Base-by-base conservation (phyloP, 1,140 invertebrate genomes). In the Tetraneura akinire region DNA sequence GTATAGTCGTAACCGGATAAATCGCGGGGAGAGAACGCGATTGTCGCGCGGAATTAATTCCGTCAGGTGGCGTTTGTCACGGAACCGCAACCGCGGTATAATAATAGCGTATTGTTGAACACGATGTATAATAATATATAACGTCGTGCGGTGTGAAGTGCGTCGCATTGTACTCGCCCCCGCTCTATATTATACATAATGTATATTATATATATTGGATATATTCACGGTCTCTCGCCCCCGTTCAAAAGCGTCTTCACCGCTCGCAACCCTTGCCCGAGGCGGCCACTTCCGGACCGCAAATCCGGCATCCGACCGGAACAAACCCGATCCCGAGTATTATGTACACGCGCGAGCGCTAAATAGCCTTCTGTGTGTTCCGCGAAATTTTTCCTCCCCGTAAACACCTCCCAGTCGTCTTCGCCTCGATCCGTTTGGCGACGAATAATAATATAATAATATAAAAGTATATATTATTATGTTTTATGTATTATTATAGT, bases 221-320 rank as follows among this genome's bases (percentile, higher is more conserved):
- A 21, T n/a, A 8, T 16, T 23, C 13, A 47, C 42, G 66, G 42
- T 26, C 21, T 18, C 13, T 68, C n/a, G 37, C 18, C 16, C 21
- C 1, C 53, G 53, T 23, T 57, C 53, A 57, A 57, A 57, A 57
- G 53, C 21, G 51, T 14, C 18, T 1, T 1, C n/a, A 0, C n/a
- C 11, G 0, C 21, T 0, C 11, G 21, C 13, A 26, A 21, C 66
- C 21, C 66, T 68, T 26, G 5, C 13, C n/a, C 11, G n/a, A 18
- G n/a, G 32, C 8, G 51, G n/a, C 8, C 37, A 60, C 53, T 57
- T 76, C 73, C 53, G 51, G 73, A 1, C 32, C 21, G 42, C 2
- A 18, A 60, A 76, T 60, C 73, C 21, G 32, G 42, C 55, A 78
- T 62, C 73, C 53, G 53, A 60, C 73, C 73, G 73, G 73, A 76